These are phyloP conservation scores for Proterorhinus semilunaris DNA, from an alignment of 2,113 vertebrate genomes.

Conservation along the genomic window DNA sequence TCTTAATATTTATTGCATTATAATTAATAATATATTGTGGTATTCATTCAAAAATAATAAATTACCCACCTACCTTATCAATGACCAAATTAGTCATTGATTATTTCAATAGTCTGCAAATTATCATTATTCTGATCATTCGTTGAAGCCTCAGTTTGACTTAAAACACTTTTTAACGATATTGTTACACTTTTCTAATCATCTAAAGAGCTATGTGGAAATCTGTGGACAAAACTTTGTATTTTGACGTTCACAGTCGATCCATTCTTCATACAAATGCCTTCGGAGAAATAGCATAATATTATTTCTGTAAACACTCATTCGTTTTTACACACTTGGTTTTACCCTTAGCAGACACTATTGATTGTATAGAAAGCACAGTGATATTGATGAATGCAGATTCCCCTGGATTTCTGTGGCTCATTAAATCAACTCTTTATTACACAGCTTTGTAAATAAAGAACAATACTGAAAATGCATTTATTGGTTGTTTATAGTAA, in stretches of 20 bases:
- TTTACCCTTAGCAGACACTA: slow-evolving; percentile 75
- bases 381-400: slow-evolving; percentile 73
- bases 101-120: too few relatives aligned
- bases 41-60: too few relatives aligned
- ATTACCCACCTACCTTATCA: too few relatives aligned
- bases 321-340: slow-evolving; percentile 71
- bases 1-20: too few relatives aligned
- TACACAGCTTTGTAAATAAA: slow-evolving; percentile 39
- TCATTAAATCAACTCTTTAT: slow-evolving; percentile 76
- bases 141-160: slow-evolving; percentile 24
- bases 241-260: slow-evolving; percentile 31
- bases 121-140: too few relatives aligned
- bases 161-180: slow-evolving; percentile 15
- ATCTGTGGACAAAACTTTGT: slow-evolving; percentile 38
- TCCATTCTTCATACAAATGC: slow-evolving; percentile 57
- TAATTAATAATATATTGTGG: too few relatives aligned
- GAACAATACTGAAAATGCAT: slow-evolving; percentile 16
- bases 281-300: slow-evolving; percentile 61
- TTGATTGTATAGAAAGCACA: slow-evolving; percentile 72
- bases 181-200: slow-evolving; percentile 5
- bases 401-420: slow-evolving; percentile 63
- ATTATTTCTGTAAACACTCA: slow-evolving; percentile 68
- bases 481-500: neutral
- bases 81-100: too few relatives aligned
- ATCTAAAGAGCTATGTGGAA: slow-evolving; percentile 40